Base-by-base conservation (phyloP, 2,113 vertebrate species). In the Dermatemys mawii region DNA sequence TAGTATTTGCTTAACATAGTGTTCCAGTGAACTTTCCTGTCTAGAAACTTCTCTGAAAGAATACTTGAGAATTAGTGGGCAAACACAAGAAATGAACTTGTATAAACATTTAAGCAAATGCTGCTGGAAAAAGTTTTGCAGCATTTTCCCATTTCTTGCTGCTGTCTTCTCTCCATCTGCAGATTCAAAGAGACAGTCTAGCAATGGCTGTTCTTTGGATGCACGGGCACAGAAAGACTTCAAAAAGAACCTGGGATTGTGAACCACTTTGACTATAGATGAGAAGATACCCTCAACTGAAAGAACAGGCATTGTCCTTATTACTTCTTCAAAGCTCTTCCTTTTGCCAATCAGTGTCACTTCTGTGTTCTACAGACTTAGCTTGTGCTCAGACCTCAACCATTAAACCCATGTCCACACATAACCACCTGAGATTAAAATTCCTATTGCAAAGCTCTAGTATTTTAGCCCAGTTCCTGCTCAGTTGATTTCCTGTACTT, bases 361-460 rank as follows among this genome's bases (percentile, higher is more conserved):
- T 78, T 88, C 88, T 90, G 1, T 41, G 21, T 73, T 73, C 19
- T 63, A 63, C 29, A 35, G 60, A 29, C 32, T 22, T 38, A 24
- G 9, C n/a, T 22, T 73, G 67, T 38, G 67, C 21, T 73, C 67
- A 41, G 76, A 55, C 13, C 83, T 44, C 84, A 35, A 11, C 13
- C 0, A 1, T 13, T 3, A 60, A 82, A 75, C 3, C 3, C 19
- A 73, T 32, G 6, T 1, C 2, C 19, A 5, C 11, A 73, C 14
- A 4, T 46, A 8, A 70, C 4, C 5, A 44, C 8, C 84, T 44
- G 22, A 27, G 41, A 44, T 75, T 75, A 27, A 75, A 44, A 0
- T 84, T 94, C 75, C 83, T 48, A 16, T 17, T 54, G 48, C n/a
- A 70, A 10, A 70, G 6, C 16, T 8, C n/a, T 49, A 24, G 6